Percentiles rank a stretch among this genome's conserved stretches.
Evolutionary conservation across 2,888 invertebrate species (phyloP).

Genomic region (Abrostola tripartita): DNA sequence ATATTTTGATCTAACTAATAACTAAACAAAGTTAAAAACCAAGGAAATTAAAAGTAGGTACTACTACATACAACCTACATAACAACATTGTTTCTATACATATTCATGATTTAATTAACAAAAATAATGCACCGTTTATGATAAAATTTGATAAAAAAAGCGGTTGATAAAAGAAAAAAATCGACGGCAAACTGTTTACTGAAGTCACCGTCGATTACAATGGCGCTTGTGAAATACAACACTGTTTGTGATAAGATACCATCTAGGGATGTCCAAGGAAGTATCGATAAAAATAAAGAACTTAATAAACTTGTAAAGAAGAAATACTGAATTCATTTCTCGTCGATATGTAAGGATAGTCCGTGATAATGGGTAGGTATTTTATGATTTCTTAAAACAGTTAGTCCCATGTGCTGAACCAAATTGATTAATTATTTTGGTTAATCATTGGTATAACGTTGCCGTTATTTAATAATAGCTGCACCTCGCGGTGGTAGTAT

Average conservation of each 20-base stretch:
- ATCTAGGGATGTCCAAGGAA: constrained; percentile 29
- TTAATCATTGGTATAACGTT: no score
- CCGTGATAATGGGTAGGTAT: no score
- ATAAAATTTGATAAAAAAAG: constrained; percentile 41
- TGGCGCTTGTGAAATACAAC: constrained; percentile 63
- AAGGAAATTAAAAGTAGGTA: no score
- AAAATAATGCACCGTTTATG: constrained; percentile 34
- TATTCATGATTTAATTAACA: constrained; percentile 5
- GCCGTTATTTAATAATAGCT: no score
- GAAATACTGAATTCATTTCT: no score
- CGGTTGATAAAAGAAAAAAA: constrained; percentile 58
- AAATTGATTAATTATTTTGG: no score
- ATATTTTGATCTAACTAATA: no score
- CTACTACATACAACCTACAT: background rate
- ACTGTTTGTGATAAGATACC: constrained; percentile 52
- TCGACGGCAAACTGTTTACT: constrained; percentile 59
- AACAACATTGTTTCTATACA: background rate
- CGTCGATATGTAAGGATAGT: no score
- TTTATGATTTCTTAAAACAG: no score
- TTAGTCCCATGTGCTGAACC: no score
- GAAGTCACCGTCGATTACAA: constrained; percentile 60
- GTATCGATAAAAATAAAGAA: constrained; percentile 17
- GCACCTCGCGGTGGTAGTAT: no score
- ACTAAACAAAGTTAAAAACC: no score
- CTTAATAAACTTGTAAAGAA: constrained; percentile 1